Evolutionary conservation across 2,113 vertebrate species (phyloP), one percentile per base, ranked within the genome.

Genomic region (Tetrax tetrax): DNA sequence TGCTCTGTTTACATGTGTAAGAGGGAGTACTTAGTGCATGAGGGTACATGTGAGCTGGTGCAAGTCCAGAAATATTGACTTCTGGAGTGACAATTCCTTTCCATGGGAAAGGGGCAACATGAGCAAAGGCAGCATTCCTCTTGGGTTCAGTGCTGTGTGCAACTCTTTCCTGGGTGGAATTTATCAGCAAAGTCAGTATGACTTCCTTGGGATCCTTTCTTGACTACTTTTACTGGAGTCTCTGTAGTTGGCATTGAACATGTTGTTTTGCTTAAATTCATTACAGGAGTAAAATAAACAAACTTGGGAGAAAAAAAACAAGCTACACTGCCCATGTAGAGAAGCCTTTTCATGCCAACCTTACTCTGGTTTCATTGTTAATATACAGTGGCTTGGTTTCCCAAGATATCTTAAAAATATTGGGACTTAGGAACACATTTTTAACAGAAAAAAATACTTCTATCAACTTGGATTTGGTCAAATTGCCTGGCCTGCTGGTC

Each of bases 321-420:
- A 59, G 7, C 4, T 53, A 48, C 54, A 48, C 8, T 2, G 0
- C 27, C 10, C 22, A 66, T 2, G 2, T 0, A 80, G 20, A 71
- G 10, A 83, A 90, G 37, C 2, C 6, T 88, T 65, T 65, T 57
- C 27, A 31, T 33, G 18, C 10, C 21, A 68, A 54, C 25, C 3
- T 38, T 70, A 65, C 21, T 91, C 29, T 43, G 14, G 3, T 48
- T 94, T 61, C 25, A 2, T 38, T 69, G 12, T 61, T 68, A 43
- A 33, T 59, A 47, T 38, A 38, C 6, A 50, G 22, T 48, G 24
- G 22, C 47, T 79, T 78, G 14, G 12, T 68, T 64, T 75, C 27
- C 47, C 20, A 41, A 84, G 53, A 51, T 1, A 6, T 76, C 77
- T 82, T 82, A 53, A 84, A 75, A 86, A 61, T 69, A 59, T 2